phyloP scores from a whole-genome alignment of 2,113 vertebrate species.

The Acanthochromis polyacanthus region DNA sequence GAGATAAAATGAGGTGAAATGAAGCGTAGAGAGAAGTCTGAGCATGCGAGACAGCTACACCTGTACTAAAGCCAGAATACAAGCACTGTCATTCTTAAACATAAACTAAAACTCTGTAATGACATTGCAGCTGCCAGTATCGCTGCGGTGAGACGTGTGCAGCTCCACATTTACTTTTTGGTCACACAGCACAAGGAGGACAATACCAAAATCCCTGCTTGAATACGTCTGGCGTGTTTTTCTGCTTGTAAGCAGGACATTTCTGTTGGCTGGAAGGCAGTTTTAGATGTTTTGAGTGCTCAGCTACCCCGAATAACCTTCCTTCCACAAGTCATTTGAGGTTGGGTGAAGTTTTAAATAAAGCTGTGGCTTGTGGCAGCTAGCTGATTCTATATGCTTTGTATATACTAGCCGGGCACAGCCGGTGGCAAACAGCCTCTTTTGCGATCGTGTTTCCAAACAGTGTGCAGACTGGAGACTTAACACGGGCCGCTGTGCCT shows the following conservation, averaged over 20 bases:
- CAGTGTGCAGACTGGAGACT: slow-evolving; percentile 18
- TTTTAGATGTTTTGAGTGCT: slow-evolving; percentile 43
- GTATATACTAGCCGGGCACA: slow-evolving; percentile 37
- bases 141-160: not conserved
- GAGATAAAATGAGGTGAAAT: slow-evolving; percentile 52
- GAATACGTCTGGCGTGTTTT: slow-evolving; percentile 20
- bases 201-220: slow-evolving; percentile 8
- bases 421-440: slow-evolving; percentile 25
- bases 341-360: slow-evolving; percentile 66
- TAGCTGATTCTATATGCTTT: slow-evolving; percentile 55
- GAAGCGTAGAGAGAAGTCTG: slow-evolving; percentile 51
- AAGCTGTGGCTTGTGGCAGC: slow-evolving; percentile 66
- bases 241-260: slow-evolving; percentile 46
- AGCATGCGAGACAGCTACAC: slow-evolving; percentile 49
- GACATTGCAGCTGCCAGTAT: slow-evolving; percentile 43
- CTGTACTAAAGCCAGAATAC: slow-evolving; percentile 48
- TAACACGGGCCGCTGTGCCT: not conserved
- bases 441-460: slow-evolving; percentile 63
- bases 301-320: slow-evolving; percentile 62
- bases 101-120: slow-evolving; percentile 34
- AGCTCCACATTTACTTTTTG: slow-evolving; percentile 46
- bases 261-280: slow-evolving; percentile 27
- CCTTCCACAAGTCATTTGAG: slow-evolving; percentile 59
- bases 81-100: slow-evolving; percentile 47
- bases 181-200: slow-evolving; percentile 30